Conservation (phyloP, 2,888 invertebrate species). For the Ectobius pallidus region DNA sequence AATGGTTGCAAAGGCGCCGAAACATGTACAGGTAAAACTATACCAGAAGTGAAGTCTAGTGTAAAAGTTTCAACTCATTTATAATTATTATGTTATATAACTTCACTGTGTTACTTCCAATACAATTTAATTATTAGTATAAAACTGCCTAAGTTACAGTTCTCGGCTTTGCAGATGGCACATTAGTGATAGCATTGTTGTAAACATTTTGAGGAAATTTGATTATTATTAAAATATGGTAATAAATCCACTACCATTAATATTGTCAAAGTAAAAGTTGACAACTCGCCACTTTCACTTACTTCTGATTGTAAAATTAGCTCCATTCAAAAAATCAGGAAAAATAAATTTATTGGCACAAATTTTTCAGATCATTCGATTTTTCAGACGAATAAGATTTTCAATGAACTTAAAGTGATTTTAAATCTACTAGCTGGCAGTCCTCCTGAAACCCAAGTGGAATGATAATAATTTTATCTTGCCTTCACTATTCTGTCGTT, state of each 20-base stretch:
- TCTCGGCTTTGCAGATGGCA: not conserved
- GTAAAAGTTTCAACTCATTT: too few relatives aligned
- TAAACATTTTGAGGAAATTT: not conserved
- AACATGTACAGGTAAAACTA: too few relatives aligned
- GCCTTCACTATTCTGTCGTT: too few relatives aligned
- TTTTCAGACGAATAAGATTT: not conserved
- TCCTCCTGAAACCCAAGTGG: too few relatives aligned
- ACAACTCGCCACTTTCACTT: not conserved
- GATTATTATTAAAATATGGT: not conserved
- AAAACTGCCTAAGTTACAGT: not conserved
- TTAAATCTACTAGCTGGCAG: too few relatives aligned
- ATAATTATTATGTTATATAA: too few relatives aligned
- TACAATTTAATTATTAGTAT: too few relatives aligned
- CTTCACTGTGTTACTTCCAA: too few relatives aligned
- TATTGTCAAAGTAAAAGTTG: not conserved
- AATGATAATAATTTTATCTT: too few relatives aligned
- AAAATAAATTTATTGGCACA: not conserved
- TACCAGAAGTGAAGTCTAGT: too few relatives aligned
- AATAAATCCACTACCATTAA: not conserved
- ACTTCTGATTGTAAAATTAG: not conserved
- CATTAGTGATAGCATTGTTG: not conserved
- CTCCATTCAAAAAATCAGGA: not conserved
- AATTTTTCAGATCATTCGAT: not conserved
- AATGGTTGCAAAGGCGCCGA: too few relatives aligned
- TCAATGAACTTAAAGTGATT: too few relatives aligned